Conservation (phyloP, 35 echinoderm and acorn worm genomes). For the Apostichopus californicus region DNA sequence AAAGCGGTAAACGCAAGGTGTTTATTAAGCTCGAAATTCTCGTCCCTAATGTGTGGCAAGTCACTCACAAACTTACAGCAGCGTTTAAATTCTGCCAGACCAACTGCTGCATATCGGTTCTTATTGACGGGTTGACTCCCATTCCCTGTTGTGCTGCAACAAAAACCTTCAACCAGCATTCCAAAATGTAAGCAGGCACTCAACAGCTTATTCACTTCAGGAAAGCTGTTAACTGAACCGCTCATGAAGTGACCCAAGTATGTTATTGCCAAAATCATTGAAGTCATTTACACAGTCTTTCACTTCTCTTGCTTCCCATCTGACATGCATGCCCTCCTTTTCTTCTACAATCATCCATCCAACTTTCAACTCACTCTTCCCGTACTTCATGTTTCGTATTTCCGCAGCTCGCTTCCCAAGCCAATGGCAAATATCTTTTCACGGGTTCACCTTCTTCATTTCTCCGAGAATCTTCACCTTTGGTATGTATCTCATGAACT, state of each 20-base stretch:
- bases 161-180: too few relatives aligned
- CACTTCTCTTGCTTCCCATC: neutral
- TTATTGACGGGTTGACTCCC: too few relatives aligned
- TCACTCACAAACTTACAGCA: too few relatives aligned
- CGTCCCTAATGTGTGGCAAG: too few relatives aligned
- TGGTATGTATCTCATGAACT: slow-evolving; percentile 1
- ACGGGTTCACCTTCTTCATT: neutral
- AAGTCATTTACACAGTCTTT: neutral
- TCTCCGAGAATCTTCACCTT: slow-evolving; percentile 4
- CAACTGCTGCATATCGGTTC: too few relatives aligned
- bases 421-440: neutral
- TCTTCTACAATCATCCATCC: neutral
- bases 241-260: slow-evolving; percentile 2
- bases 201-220: too few relatives aligned
- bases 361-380: slow-evolving; percentile 10
- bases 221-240: neutral
- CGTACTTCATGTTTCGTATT: neutral
- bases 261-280: neutral
- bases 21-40: too few relatives aligned
- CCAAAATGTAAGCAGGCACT: too few relatives aligned
- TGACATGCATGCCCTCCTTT: neutral
- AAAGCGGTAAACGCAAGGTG: too few relatives aligned
- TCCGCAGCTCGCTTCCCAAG: neutral
- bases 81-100: too few relatives aligned
- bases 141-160: too few relatives aligned